phyloP scores from a whole-genome alignment of 1,140 invertebrate genomes.

The Hesperophylax magnus region DNA sequence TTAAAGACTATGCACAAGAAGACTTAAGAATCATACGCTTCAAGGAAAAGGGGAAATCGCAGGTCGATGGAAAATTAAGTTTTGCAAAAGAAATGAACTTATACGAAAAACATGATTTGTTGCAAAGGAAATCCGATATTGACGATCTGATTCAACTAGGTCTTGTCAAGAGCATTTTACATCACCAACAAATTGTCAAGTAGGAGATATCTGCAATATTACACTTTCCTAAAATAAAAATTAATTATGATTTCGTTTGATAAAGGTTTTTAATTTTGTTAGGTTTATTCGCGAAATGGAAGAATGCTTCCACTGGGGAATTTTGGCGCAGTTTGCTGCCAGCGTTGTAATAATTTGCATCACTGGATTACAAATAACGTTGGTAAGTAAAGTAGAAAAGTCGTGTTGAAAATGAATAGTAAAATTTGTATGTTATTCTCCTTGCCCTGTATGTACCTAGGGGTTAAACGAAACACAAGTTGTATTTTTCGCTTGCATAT shows the following conservation, averaged over 20 bases:
- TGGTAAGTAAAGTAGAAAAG: conserved; percentile 54
- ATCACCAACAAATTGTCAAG: conserved; percentile 58
- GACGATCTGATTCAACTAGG: conserved; percentile 51
- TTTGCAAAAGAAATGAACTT: conserved; percentile 1
- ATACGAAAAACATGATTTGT: background rate
- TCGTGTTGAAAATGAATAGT: too few relatives aligned
- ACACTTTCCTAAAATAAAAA: too few relatives aligned
- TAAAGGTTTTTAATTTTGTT: background rate
- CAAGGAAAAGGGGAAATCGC: background rate
- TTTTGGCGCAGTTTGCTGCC: conserved; percentile 58
- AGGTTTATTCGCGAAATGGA: conserved; percentile 58
- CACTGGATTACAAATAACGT: conserved; percentile 59
- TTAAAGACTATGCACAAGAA: conserved; percentile 31
- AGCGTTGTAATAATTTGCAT: conserved; percentile 60
- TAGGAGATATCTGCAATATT: conserved; percentile 26
- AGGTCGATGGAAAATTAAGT: conserved; percentile 16
- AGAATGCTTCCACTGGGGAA: conserved; percentile 57
- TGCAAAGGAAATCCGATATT: conserved; percentile 2
- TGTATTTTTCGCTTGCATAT: too few relatives aligned
- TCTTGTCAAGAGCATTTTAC: conserved; percentile 55
- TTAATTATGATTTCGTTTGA: too few relatives aligned
- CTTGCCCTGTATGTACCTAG: too few relatives aligned
- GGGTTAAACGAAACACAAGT: too few relatives aligned
- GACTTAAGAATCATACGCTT: background rate
- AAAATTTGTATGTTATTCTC: too few relatives aligned